These are phyloP conservation scores for Heterohyrax brucei DNA, from an alignment of 2,797 vertebrate species.

Conservation along the genomic window DNA sequence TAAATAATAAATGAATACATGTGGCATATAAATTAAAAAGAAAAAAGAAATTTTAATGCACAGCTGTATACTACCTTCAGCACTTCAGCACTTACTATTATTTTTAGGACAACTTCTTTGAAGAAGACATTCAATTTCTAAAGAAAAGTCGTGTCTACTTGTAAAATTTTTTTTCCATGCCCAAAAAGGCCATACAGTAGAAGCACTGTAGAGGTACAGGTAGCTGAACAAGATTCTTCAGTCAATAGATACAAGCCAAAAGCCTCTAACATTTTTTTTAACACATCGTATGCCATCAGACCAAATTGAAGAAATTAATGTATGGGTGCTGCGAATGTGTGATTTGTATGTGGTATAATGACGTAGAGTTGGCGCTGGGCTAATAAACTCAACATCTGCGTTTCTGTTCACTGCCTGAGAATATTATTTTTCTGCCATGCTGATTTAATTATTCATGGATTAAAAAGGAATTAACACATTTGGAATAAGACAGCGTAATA, in stretches of 20 bases:
- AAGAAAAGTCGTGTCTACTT: constrained; percentile 52
- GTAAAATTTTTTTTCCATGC: constrained; percentile 48
- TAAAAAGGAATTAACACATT: constrained; percentile 12
- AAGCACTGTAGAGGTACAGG: constrained; percentile 21
- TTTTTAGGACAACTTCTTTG: constrained; percentile 59
- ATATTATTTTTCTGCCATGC: constrained; percentile 48
- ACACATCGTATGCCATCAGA: constrained; percentile 19
- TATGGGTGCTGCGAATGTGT: background rate
- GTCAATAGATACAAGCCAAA: constrained; percentile 58
- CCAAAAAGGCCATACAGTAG: background rate
- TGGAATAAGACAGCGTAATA: constrained; percentile 9
- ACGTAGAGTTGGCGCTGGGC: background rate
- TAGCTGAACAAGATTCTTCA: constrained; percentile 63
- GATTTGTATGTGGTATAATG: constrained; percentile 12
- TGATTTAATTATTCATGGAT: constrained; percentile 16
- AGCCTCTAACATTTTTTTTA: constrained; percentile 17
- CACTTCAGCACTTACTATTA: constrained; percentile 45
- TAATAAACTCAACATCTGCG: constrained; percentile 21
- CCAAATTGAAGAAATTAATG: background rate
- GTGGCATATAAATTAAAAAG: background rate
- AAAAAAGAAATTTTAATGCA: constrained; percentile 48
- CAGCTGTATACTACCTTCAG: constrained; percentile 52
- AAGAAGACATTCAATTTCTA: constrained; percentile 63
- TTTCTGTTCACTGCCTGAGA: constrained; percentile 28
- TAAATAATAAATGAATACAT: constrained; percentile 52